These are phyloP conservation scores for Xiphorhynchus erythropygius DNA, from an alignment of 2,797 vertebrate species.

Conservation along the genomic window DNA sequence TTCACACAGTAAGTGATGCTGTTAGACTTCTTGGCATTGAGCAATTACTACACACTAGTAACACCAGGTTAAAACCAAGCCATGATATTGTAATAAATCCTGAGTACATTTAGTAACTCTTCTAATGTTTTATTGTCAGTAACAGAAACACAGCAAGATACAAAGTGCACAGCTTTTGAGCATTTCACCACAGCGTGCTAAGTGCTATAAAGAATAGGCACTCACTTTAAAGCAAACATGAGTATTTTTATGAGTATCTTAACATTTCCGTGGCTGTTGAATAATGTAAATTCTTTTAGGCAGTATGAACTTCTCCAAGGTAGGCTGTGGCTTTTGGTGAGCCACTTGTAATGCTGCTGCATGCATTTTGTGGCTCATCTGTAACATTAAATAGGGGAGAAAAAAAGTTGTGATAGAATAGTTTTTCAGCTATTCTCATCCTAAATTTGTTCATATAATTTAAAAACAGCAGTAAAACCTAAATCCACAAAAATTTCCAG, in stretches of 20 bases:
- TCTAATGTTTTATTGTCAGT: conserved; percentile 68
- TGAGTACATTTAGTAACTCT: background rate
- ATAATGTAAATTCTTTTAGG: conserved; percentile 82
- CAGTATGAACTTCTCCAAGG: conserved; percentile 83
- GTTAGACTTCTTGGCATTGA: background rate
- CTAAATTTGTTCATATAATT: background rate
- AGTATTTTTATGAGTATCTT: conserved; percentile 62
- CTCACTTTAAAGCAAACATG: background rate
- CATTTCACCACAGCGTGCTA: conserved; percentile 1
- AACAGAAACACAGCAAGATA: conserved; percentile 35
- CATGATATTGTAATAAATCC: background rate
- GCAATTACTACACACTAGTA: background rate
- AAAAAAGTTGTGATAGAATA: background rate
- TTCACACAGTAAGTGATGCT: background rate
- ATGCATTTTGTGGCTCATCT: conserved; percentile 88
- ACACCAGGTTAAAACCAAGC: background rate
- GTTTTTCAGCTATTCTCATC: background rate
- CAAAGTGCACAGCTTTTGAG: conserved; percentile 23
- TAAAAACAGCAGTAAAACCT: background rate
- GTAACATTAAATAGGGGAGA: conserved; percentile 47
- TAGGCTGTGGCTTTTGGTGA: conserved; percentile 85
- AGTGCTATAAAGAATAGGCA: background rate
- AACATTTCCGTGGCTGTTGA: conserved; percentile 92
- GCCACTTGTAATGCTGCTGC: conserved; percentile 84
- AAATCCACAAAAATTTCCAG: background rate